phyloP scores from a whole-genome alignment of 2,113 vertebrate genomes.

The Pavo muticus region DNA sequence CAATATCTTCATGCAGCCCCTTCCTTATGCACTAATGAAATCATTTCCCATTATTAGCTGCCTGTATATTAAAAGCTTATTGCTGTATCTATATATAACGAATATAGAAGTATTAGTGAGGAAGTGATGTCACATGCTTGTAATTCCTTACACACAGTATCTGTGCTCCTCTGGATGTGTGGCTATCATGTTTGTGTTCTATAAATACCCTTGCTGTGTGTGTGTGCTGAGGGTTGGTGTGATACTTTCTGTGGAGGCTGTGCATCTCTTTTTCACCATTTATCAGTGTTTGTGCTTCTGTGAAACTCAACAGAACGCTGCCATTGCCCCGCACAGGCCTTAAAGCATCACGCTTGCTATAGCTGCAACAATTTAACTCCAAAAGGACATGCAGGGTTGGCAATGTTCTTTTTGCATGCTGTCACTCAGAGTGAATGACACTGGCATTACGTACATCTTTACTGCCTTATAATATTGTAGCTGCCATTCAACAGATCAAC shows the following conservation, averaged over 20 bases:
- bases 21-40: not conserved
- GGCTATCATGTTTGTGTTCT: not conserved
- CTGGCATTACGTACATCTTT: not conserved
- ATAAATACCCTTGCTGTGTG: not conserved
- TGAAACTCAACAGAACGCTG: not conserved
- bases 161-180: not conserved
- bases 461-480: not conserved
- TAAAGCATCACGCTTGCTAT: not conserved
- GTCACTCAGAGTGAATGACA: not conserved
- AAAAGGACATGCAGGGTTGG: not conserved
- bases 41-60: not conserved
- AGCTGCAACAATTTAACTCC: not conserved
- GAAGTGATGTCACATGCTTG: not conserved
- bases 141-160: not conserved
- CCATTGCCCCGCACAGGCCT: not conserved
- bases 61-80: not conserved
- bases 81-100: not conserved
- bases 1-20: not conserved
- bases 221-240: rapidly evolving
- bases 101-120: not conserved
- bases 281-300: not conserved
- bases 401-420: not conserved
- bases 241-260: not conserved
- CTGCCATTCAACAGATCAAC: not conserved
- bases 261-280: not conserved